Percentiles rank a stretch among this genome's conserved stretches.
Evolutionary conservation across 2,797 vertebrate genomes (phyloP).

Genomic region (Melopsittacus undulatus): DNA sequence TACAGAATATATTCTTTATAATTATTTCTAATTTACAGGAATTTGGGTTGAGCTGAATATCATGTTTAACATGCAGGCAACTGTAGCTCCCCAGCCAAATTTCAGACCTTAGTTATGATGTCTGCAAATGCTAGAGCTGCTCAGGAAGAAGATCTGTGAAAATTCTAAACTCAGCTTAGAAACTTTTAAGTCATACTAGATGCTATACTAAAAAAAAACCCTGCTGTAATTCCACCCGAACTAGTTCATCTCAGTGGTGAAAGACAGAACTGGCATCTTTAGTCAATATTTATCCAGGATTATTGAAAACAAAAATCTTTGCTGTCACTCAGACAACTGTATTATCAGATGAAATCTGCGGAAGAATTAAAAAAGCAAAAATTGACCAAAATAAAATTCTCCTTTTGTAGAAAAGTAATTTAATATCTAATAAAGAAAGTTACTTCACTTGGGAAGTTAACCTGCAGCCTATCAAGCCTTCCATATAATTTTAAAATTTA

Average conservation of each 20-base stretch:
- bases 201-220: not conserved
- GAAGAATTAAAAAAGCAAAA: constrained; percentile 8
- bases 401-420: constrained; percentile 25
- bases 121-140: not conserved
- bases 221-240: not conserved
- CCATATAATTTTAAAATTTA: constrained; percentile 46
- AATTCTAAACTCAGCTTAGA: constrained; percentile 7
- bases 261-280: constrained; percentile 40
- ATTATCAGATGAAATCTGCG: not conserved
- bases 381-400: constrained; percentile 4
- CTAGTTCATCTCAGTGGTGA: constrained; percentile 34
- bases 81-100: not conserved
- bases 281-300: constrained; percentile 55
- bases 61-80: not conserved
- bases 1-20: not conserved
- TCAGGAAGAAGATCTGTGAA: not conserved
- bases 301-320: constrained; percentile 27
- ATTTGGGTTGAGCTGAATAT: not conserved
- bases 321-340: constrained; percentile 30
- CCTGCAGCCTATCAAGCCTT: constrained; percentile 34
- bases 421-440: constrained; percentile 44
- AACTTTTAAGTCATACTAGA: constrained; percentile 23
- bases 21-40: not conserved
- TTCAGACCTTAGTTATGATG: not conserved
- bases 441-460: constrained; percentile 1